phyloP scores from a whole-genome alignment of 1,140 invertebrate species.

The Pissodes strobi region DNA sequence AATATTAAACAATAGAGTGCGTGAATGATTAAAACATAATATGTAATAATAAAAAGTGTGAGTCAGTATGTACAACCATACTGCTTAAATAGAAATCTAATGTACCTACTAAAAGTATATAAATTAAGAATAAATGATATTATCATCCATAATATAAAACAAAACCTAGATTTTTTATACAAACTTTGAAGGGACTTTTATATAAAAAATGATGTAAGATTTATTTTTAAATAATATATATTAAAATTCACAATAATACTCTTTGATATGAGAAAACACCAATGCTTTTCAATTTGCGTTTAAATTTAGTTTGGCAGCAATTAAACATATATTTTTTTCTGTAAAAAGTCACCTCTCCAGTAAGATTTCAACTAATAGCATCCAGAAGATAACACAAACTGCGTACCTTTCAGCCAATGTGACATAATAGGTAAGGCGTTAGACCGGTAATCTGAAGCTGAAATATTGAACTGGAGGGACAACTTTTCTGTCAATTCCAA shows the following conservation, averaged over 20 bases:
- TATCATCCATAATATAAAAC: conserved; percentile 26
- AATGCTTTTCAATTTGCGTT: too few species aligned
- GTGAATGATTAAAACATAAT: conserved; percentile 15
- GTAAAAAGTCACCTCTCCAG: too few species aligned
- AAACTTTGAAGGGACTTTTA: conserved; percentile 2
- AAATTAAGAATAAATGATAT: conserved; percentile 39
- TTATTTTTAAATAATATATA: conserved; percentile 7
- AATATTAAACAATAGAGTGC: conserved; percentile 47
- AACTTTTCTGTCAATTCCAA: too few species aligned
- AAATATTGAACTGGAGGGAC: too few species aligned
- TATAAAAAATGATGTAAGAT: conserved; percentile 6
- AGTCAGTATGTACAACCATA: conserved; percentile 53
- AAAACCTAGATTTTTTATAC: conserved; percentile 29
- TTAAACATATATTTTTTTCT: too few species aligned
- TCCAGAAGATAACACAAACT: not conserved
- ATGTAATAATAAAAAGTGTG: conserved; percentile 34
- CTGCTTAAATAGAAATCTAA: conserved; percentile 39
- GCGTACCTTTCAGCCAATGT: too few species aligned
- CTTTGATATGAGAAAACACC: conserved; percentile 17
- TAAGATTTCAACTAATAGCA: too few species aligned
- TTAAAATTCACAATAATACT: conserved; percentile 24
- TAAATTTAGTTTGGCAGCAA: too few species aligned
- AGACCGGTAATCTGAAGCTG: too few species aligned
- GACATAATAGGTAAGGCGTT: too few species aligned
- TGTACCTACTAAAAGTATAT: conserved; percentile 12